phyloP scores from a whole-genome alignment of 2,113 vertebrate species.

The Anolis carolinensis region DNA sequence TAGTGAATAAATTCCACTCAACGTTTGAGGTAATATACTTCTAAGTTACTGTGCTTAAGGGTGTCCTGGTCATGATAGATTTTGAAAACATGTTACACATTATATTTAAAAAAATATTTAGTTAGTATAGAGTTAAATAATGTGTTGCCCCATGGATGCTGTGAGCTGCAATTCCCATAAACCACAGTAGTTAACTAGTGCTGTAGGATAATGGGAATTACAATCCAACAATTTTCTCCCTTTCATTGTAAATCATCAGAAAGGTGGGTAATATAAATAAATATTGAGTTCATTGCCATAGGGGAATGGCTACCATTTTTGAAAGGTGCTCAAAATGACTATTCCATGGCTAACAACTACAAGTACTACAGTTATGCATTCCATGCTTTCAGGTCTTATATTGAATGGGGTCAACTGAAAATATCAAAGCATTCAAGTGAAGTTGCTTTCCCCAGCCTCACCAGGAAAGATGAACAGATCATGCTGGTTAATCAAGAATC shows the following conservation, averaged over 20 bases:
- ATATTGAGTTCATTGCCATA: not conserved
- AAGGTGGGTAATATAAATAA: not conserved
- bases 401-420: not conserved
- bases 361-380: not conserved
- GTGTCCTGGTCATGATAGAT: not conserved
- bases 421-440: not conserved
- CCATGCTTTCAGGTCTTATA: not conserved
- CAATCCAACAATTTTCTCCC: not conserved
- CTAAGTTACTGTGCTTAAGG: not conserved
- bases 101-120: not conserved
- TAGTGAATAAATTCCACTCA: not conserved
- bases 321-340: not conserved
- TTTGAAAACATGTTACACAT: slow-evolving; percentile 47
- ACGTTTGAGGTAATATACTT: not conserved
- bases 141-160: not conserved
- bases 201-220: no score
- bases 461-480: no score
- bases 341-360: not conserved
- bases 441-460: not conserved
- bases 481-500: no score
- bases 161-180: not conserved
- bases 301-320: not conserved
- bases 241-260: not conserved
- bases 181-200: no score
- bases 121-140: no score